Evolutionary conservation across 2,888 invertebrate genomes (phyloP), one percentile per base, ranked within the genome.

Genomic region (Alentia gelatinosa): DNA sequence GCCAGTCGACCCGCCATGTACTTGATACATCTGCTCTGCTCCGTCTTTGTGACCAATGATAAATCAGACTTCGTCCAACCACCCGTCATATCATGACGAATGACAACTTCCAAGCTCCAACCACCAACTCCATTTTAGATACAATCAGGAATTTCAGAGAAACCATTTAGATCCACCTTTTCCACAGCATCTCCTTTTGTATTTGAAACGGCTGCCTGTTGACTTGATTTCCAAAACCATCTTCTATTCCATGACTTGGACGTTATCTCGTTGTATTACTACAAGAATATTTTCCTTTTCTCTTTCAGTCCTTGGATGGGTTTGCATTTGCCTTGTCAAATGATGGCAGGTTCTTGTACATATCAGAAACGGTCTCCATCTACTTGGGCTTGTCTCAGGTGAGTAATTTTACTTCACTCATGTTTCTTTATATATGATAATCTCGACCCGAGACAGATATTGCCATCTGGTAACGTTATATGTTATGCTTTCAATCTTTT

Each of bases 301-400:
- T 89, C 84, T 95, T 95, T 89, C 94, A 97, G 99, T 98, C 99
- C 92, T 97, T 99, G 96, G 99, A 99, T 96, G 99, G 99, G 89
- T 99, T 99, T 96, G 98, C 99, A 94, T 97, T 99, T 96, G 98
- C 99, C 56, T 97, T 99, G 94, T 98, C 98, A 90, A 98, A 98
- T 93, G 99, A 99, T 96, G 99, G 99, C 93, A 97, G 99, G 96
- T 99, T 99, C 97, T 97, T 99, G 96, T 99, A 99, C 97, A 99
- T 99, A 97, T 99, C 99, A 94, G 99, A 99, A 97, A 99, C 99
- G 95, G 99, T 99, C 95, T 99, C 99, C 96, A 99, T 99, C 96
- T 99, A 99, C 97, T 97, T 99, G 96, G 99, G 99, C 95, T 98
- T 99, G 96, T 99, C 99, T 96, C 99, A 99, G 98, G 99, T 98